Evolutionary conservation across 2,888 invertebrate species (phyloP).

Genomic region (Nasonia oneida): DNA sequence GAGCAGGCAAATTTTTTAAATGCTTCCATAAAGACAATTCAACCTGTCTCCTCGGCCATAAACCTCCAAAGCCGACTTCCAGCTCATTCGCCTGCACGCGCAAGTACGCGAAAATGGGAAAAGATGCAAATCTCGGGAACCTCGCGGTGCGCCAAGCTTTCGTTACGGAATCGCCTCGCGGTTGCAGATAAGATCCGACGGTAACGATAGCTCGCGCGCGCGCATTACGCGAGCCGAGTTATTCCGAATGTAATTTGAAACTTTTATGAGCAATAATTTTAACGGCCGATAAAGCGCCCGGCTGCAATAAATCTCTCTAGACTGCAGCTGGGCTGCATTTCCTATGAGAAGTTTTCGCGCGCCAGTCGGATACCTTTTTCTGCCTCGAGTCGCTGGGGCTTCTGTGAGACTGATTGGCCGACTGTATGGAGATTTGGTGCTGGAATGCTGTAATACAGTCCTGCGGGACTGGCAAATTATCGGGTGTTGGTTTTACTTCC

Average conservation of each 20-base stretch:
- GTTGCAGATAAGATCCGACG: conserved; percentile 37
- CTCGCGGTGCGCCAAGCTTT: not conserved
- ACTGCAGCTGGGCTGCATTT: not conserved
- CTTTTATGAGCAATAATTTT: conserved; percentile 57
- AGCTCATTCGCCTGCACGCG: not conserved
- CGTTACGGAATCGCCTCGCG: conserved; percentile 38
- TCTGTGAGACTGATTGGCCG: not conserved
- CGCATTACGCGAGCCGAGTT: conserved; percentile 45
- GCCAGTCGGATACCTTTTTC: not conserved
- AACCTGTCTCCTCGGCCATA: not conserved
- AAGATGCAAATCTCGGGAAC: conserved; percentile 49
- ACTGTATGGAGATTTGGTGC: not conserved
- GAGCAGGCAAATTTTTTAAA: not conserved
- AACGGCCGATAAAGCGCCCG: conserved; percentile 39
- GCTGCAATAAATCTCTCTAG: conserved; percentile 17
- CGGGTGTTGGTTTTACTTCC: not conserved
- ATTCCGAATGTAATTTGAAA: conserved; percentile 54
- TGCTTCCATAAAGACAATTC: not conserved
- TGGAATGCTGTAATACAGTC: not conserved
- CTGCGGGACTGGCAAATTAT: not conserved
- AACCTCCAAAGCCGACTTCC: not conserved
- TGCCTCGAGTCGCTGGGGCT: not conserved
- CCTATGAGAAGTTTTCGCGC: conserved; percentile 31
- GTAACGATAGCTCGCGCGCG: not conserved
- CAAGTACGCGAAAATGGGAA: not conserved